Conservation (phyloP, 2,113 vertebrate species). For the Beaufortia kweichowensis region DNA sequence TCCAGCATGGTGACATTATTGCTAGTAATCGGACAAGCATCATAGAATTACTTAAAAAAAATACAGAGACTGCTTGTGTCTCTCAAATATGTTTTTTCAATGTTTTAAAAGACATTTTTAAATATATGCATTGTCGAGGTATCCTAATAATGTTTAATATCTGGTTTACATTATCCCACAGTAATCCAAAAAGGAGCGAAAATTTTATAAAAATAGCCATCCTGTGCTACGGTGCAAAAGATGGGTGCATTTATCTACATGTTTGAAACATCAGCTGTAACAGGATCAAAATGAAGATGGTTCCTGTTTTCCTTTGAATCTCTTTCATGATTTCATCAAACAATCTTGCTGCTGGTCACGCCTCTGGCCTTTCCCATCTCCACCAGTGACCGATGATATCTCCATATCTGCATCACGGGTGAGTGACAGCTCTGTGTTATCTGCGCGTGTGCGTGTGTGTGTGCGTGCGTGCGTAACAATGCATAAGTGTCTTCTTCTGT, state of each 20-base stretch:
- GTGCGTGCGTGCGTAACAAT: constrained; percentile 46
- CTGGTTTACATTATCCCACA: not conserved
- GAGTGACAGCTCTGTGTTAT: constrained; percentile 30
- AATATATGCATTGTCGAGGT: not conserved
- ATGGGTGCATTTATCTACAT: not conserved
- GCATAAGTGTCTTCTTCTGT: constrained; percentile 28
- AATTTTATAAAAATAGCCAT: not conserved
- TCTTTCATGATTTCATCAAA: constrained; percentile 44
- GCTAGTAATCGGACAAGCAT: not conserved
- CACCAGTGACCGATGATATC: constrained; percentile 21
- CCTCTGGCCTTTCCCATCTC: constrained; percentile 35
- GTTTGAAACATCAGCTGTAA: not conserved
- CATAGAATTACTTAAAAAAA: not conserved
- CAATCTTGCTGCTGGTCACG: constrained; percentile 35
- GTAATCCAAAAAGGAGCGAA: not conserved
- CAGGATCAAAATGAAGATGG: constrained; percentile 26
- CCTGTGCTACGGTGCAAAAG: not conserved
- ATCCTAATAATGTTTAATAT: too few species aligned
- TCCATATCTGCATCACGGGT: constrained; percentile 34
- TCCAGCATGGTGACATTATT: not conserved
- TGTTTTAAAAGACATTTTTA: not conserved
- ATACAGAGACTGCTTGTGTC: too few species aligned
- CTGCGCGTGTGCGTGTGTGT: constrained; percentile 20
- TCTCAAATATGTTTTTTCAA: not conserved
- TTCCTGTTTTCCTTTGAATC: constrained; percentile 15